A percentile compares a stretch with the other conserved stretches of the same genome.
phyloP scores from a whole-genome alignment of 2,113 vertebrate species.

The Calypte anna region DNA sequence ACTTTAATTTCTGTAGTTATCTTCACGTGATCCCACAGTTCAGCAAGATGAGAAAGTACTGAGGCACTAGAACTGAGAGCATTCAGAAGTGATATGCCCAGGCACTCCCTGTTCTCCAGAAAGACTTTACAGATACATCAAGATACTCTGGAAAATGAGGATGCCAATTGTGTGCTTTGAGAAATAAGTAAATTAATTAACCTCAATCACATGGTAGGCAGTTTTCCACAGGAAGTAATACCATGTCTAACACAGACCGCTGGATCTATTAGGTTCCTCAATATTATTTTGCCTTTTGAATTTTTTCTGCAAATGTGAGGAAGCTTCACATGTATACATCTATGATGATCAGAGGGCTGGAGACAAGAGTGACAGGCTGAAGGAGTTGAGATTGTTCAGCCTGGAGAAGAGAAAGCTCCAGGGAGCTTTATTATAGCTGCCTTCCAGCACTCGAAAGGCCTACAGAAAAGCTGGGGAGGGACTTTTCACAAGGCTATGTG shows the following conservation, averaged over 20 bases:
- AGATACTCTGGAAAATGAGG: neutral
- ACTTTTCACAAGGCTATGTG: too few relatives aligned
- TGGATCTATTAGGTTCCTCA: neutral
- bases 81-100: neutral
- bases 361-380: too few relatives aligned
- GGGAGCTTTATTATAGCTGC: too few relatives aligned
- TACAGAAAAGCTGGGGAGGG: too few relatives aligned
- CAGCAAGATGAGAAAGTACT: neutral
- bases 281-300: fast-evolving
- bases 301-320: neutral
- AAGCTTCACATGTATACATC: neutral
- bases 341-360: too few relatives aligned
- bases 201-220: neutral
- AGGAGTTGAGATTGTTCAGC: too few relatives aligned
- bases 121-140: fast-evolving
- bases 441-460: too few relatives aligned
- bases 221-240: neutral
- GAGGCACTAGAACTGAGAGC: neutral
- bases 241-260: fast-evolving
- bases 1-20: neutral
- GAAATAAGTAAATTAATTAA: neutral
- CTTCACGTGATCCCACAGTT: neutral
- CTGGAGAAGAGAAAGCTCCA: too few relatives aligned
- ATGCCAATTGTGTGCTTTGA: too few relatives aligned
- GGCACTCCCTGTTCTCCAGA: neutral